Base-by-base conservation (phyloP, 2,797 vertebrate genomes). In the Argyrosomus regius region DNA sequence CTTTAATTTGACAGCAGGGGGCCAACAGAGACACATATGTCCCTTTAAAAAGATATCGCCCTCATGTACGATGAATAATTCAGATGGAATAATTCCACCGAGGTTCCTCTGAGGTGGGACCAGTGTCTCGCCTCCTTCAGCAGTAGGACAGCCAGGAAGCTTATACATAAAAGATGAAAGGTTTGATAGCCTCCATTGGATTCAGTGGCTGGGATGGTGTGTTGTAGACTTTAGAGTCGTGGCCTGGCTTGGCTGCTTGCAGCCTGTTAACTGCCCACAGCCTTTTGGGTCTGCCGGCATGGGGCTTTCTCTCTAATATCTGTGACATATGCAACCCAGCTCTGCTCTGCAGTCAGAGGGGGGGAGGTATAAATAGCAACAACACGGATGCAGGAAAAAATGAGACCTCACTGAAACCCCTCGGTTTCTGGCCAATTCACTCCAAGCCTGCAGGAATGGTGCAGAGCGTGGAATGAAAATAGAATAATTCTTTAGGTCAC, bases 121-220 rank as follows among this genome's bases (percentile, higher is more conserved):
- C 87, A 84, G 84, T 88, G 92, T 91, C 86, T 93, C 77, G 78
- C 82, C 89, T 91, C 88, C 89, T 95, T 93, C 93, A 96, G 96
- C 94, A 92, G 81, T 86, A 93, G 95, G 93, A 94, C 95, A 91
- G 91, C 93, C 89, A 84, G 95, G 96, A 95, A 95, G 94, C 94
- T 96, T 95, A 97, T 97, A 94, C 97, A 98, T 98, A 97, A 98
- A 98, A 97, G 96, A 98, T 97, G 96, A 96, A 95, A 91, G 95
- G 93, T 95, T 95, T 96, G 96, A 97, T 96, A 93, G 96, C 95
- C 95, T 95, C 95, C 93, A 87, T 91, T 91, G 92, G 87, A 90
- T 86, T 86, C 77, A 53, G 75, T 14, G 22, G 63, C 80, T 26
- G 66, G 85, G 86, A 86, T 77, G 75, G 66, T 65, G 72, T 50